Percentiles rank a stretch among this genome's conserved stretches.
Evolutionary conservation across 2,888 invertebrate species (phyloP).

Genomic region (Formica aserva): DNA sequence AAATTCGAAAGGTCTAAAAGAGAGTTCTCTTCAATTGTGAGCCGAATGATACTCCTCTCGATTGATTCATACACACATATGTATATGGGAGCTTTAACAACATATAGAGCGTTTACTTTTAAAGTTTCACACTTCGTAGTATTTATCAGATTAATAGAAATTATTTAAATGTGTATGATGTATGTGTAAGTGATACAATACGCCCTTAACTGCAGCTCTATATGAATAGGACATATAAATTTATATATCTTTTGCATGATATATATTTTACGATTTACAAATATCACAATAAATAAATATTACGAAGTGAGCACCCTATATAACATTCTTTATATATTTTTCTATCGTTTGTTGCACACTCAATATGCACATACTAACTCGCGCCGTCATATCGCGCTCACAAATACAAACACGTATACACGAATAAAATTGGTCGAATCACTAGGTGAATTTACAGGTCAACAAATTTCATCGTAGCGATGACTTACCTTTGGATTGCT

Average conservation of each 20-base stretch:
- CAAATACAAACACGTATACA: conserved; percentile 59
- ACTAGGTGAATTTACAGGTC: conserved; percentile 49
- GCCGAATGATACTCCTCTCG: background rate
- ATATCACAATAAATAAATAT: conserved; percentile 16
- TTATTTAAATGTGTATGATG: background rate
- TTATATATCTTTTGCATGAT: background rate
- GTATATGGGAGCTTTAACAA: conserved; percentile 39
- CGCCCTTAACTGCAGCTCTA: background rate
- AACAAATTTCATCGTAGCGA: conserved; percentile 18
- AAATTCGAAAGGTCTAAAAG: conserved; percentile 2
- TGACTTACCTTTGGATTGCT: conserved; percentile 26
- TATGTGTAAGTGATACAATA: background rate
- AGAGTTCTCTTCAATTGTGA: background rate
- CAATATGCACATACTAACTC: conserved; percentile 52
- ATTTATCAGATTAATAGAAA: conserved; percentile 12
- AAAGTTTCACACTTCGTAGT: conserved; percentile 22
- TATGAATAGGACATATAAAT: background rate
- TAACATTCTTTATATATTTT: conserved; percentile 47
- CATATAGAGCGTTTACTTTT: conserved; percentile 19
- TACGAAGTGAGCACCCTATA: conserved; percentile 24
- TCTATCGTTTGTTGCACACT: conserved; percentile 50
- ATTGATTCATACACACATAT: conserved; percentile 18
- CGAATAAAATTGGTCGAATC: conserved; percentile 46
- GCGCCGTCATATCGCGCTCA: conserved; percentile 19
- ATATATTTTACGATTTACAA: background rate